Evolutionary conservation across 2,888 invertebrate species (phyloP), one percentile per base, ranked within the genome.

Genomic region (Cryptops parisi): DNA sequence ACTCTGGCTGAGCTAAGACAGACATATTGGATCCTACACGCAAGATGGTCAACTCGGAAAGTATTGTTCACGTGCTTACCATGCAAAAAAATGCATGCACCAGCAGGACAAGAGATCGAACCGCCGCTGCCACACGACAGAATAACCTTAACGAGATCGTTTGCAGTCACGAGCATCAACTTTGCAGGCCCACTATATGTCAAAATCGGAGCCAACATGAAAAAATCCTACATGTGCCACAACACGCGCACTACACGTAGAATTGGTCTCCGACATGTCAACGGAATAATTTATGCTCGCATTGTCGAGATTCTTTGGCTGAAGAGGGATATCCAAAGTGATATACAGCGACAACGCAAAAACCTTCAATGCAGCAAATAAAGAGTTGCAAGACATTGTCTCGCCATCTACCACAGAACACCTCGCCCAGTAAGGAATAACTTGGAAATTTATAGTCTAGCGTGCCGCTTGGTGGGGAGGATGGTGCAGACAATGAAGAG

Each of bases 391-490:
- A n/a, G 3, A 25, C 4, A 17, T 23, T 5, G 17, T 5, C 3
- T n/a, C 19, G 5, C 17, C 26, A 6, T 15, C 3, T 17, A 21
- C 22, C 5, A 23, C 4, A 17, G 23, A 52, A 3, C 24, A 23
- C 23, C 24, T 52, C 19, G 22, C 41, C 2, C 40, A 45, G 9
- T 25, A n/a, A 23, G 19, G 39, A 27, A 45, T 54, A 21, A 39
- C 26, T 24, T 54, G 54, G 52, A 53, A 41, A 21, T 54, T 54
- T 25, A 54, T 52, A 17, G 27, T 25, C n/a, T 45, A 52, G 39
- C 17, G 54, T 3, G 54, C 54, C 3, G 45, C 54, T 5, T 52
- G 54, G 52, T 46, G 48, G 25, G 54, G 49, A 43, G 52, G 54
- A 24, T 55, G 27, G 46, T 54, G 4, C 5, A 15, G 21, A 41